Evolutionary conservation across 2,113 vertebrate genomes (phyloP).

Genomic region (Pycnonotus jocosus): DNA sequence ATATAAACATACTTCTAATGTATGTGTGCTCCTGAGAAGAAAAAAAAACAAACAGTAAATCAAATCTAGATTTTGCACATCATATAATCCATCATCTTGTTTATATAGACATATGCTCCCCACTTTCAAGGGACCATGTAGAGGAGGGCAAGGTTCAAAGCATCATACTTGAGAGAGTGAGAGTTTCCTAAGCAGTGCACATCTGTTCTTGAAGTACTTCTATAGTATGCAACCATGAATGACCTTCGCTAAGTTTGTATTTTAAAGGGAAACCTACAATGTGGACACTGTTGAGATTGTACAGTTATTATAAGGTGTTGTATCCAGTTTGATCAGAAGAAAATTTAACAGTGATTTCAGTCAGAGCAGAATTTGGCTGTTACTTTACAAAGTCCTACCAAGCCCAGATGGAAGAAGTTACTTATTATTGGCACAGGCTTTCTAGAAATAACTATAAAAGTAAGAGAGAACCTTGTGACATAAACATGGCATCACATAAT

Average conservation of each 20-base stretch:
- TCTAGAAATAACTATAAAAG: neutral
- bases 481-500: neutral
- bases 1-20: neutral
- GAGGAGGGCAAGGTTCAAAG: neutral
- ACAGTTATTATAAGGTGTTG: neutral
- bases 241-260: neutral
- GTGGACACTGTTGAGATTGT: neutral
- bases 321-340: neutral
- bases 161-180: neutral
- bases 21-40: neutral
- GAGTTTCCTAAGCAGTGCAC: neutral
- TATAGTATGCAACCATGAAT: neutral
- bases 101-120: neutral
- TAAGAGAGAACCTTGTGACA: neutral
- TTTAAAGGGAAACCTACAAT: neutral
- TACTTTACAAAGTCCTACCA: neutral
- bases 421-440: neutral
- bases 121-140: neutral
- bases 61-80: neutral
- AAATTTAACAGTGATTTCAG: neutral
- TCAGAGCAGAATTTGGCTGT: neutral
- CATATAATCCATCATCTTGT: neutral
- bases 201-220: neutral
- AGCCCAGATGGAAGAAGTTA: neutral
- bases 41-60: neutral